Conservation (phyloP, 2,797 vertebrate species). For the Schizothorax lantsangensis region DNA sequence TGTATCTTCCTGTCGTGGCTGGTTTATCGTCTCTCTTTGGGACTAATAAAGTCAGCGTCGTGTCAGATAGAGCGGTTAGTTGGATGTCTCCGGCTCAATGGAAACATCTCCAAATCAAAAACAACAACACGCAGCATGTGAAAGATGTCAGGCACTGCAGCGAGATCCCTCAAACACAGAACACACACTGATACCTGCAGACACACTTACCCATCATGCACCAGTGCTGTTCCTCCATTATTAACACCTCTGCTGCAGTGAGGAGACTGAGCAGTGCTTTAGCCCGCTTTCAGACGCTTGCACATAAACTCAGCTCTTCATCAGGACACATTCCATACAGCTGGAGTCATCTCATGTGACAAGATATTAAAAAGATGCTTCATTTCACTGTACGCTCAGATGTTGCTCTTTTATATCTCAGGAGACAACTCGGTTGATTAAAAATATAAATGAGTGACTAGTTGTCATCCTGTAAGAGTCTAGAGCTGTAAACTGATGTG, state of each 20-base stretch:
- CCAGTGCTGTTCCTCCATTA: neutral
- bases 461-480: neutral
- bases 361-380: neutral
- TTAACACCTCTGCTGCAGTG: neutral
- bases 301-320: neutral
- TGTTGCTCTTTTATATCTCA: neutral
- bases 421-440: neutral
- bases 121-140: conserved; percentile 9
- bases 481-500: neutral
- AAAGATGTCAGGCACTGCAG: neutral
- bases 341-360: neutral
- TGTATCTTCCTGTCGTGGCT: conserved; percentile 16
- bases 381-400: neutral
- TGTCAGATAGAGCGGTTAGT: conserved; percentile 27
- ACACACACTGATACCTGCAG: neutral
- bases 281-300: neutral
- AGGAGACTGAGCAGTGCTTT: neutral
- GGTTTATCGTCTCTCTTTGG: conserved; percentile 36
- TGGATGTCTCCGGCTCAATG: conserved; percentile 9
- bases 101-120: neutral
- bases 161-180: neutral
- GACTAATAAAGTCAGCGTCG: conserved; percentile 13
- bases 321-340: neutral
- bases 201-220: conserved; percentile 16
- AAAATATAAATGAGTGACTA: neutral